Conservation (phyloP, 2,797 vertebrate genomes). For the Lithobates sylvaticus region DNA sequence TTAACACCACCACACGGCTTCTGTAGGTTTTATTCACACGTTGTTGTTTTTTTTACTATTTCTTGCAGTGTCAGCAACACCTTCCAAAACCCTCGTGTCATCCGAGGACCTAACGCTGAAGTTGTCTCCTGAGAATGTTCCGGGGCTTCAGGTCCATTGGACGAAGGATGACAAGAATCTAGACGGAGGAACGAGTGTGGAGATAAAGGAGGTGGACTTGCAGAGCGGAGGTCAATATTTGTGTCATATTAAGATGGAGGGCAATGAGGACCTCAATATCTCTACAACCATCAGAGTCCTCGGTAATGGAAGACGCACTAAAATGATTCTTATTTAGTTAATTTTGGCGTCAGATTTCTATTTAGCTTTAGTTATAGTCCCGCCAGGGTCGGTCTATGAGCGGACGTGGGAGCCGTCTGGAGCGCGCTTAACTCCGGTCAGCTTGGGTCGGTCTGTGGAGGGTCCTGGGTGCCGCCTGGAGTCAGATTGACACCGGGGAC, state of each 20-base stretch:
- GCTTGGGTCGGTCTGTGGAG: no score
- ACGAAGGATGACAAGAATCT: background rate
- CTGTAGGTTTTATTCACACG: no score
- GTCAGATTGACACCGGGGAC: no score
- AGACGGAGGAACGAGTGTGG: background rate
- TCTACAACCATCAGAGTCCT: background rate
- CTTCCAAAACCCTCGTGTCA: background rate
- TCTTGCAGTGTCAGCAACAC: background rate
- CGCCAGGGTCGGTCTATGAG: no score
- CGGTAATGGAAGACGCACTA: background rate
- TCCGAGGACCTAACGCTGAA: slow-evolving; percentile 14
- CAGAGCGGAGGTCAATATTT: background rate
- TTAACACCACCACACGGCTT: no score
- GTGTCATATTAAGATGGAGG: background rate
- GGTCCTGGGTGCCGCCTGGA: no score
- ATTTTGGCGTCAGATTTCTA: no score
- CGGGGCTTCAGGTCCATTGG: slow-evolving; percentile 9
- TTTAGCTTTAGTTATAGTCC: no score
- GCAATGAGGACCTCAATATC: background rate
- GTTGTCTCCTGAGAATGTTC: background rate
- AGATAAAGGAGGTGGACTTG: background rate
- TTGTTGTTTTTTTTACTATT: background rate
- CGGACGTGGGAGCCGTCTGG: no score
- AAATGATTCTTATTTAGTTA: no score
- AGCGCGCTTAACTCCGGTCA: no score